phyloP scores from a whole-genome alignment of 2,797 vertebrate genomes.

The Lagocephalus sceleratus region DNA sequence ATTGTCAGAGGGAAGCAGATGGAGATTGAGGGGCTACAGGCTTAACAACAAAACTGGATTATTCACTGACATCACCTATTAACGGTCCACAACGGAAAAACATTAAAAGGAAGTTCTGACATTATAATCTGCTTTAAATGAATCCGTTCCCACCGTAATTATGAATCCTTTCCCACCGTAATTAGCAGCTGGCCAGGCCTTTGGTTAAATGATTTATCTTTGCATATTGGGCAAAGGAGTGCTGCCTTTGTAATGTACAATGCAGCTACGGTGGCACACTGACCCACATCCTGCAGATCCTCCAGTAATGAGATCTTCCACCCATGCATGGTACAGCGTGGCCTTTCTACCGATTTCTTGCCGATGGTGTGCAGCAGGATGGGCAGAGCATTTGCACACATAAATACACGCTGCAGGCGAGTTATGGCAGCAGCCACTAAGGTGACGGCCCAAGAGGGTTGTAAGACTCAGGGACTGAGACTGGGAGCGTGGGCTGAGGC shows the following conservation, averaged over 20 bases:
- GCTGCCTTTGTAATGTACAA: slow-evolving; percentile 20
- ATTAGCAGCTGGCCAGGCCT: slow-evolving; percentile 11
- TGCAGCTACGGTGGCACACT: slow-evolving; percentile 56
- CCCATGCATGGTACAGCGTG: slow-evolving; percentile 8
- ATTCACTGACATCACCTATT: background rate
- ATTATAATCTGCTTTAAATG: background rate
- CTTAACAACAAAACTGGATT: background rate
- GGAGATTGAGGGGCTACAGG: background rate
- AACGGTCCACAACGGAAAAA: background rate
- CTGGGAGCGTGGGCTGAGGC: background rate
- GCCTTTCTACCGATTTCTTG: slow-evolving; percentile 6
- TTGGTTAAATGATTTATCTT: slow-evolving; percentile 1
- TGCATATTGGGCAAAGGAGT: slow-evolving; percentile 17
- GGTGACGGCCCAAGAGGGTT: no score
- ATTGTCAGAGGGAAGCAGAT: background rate
- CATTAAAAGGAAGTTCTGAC: background rate
- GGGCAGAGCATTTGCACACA: slow-evolving; percentile 2
- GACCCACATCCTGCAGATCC: slow-evolving; percentile 52
- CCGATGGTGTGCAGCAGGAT: slow-evolving; percentile 8
- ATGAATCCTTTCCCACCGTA: background rate
- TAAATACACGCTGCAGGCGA: no score
- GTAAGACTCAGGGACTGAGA: no score
- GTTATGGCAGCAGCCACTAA: no score
- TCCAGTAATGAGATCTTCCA: slow-evolving; percentile 32
- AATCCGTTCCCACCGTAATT: slow-evolving; percentile 3